A percentile compares a stretch with the other conserved stretches of the same genome.
Conservation (phyloP, 2,888 invertebrate species). For the Trichogramma evanescens region DNA sequence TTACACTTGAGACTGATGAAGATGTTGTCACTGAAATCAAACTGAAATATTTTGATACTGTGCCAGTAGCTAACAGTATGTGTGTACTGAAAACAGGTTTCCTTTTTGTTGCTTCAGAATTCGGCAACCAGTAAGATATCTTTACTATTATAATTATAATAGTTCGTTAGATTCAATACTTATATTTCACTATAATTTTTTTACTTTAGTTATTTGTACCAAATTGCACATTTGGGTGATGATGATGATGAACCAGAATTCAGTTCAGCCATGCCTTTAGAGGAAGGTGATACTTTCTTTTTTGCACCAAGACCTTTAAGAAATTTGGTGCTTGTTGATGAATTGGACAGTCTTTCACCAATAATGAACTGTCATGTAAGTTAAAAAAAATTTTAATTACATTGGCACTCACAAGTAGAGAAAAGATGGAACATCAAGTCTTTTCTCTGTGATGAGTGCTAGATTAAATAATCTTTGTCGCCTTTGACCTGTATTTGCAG, state of each 20-base stretch:
- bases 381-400: neutral
- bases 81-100: slow-evolving; percentile 98
- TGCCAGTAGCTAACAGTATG: slow-evolving; percentile 93
- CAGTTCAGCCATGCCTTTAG: slow-evolving; percentile 94
- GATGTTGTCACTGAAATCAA: slow-evolving; percentile 98
- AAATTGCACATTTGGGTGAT: slow-evolving; percentile 98
- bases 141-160: neutral
- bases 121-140: slow-evolving; percentile 95
- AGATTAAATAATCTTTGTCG: slow-evolving; percentile 40
- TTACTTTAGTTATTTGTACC: slow-evolving; percentile 78
- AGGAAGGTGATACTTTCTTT: slow-evolving; percentile 98
- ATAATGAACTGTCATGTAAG: slow-evolving; percentile 69
- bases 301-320: slow-evolving; percentile 90
- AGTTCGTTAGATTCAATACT: neutral
- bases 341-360: slow-evolving; percentile 91
- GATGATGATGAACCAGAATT: slow-evolving; percentile 99
- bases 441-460: slow-evolving; percentile 37
- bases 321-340: slow-evolving; percentile 94
- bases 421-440: slow-evolving; percentile 23
- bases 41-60: slow-evolving; percentile 98
- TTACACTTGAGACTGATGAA: slow-evolving; percentile 93
- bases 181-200: neutral
- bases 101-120: slow-evolving; percentile 95
- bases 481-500: slow-evolving; percentile 39
- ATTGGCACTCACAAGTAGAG: slow-evolving; percentile 36